These are phyloP conservation scores for Manacus vitellinus DNA, from an alignment of 2,113 vertebrate species.

Conservation along the genomic window DNA sequence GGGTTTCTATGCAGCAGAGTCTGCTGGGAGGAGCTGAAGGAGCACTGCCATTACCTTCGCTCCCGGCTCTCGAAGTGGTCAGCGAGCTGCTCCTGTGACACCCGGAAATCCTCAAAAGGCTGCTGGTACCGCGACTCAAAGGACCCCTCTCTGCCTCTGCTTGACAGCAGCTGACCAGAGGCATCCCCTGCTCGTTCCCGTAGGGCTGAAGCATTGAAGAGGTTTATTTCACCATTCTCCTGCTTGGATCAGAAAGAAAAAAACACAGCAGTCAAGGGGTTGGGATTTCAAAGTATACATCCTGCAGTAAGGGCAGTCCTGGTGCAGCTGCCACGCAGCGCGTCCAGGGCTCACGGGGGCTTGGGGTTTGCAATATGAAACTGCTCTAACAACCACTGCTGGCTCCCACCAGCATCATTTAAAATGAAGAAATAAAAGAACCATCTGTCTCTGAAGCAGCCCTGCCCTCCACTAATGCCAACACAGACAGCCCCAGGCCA, in stretches of 20 bases:
- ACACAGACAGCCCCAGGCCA: background rate
- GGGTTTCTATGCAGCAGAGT: background rate
- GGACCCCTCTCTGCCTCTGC: slow-evolving; percentile 86
- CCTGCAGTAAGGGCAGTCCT: background rate
- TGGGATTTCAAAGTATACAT: background rate
- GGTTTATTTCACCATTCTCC: slow-evolving; percentile 87
- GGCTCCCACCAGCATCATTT: background rate
- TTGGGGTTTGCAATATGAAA: background rate
- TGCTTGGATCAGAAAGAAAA: slow-evolving; percentile 63
- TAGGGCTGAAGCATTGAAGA: slow-evolving; percentile 75
- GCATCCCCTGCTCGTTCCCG: slow-evolving; percentile 84
- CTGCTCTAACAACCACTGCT: background rate
- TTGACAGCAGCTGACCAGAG: slow-evolving; percentile 78
- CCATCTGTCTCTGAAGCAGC: background rate
- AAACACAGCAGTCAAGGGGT: background rate
- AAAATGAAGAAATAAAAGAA: background rate
- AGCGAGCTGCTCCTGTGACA: slow-evolving; percentile 88
- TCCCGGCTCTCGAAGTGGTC: slow-evolving; percentile 90
- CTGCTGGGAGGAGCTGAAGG: background rate
- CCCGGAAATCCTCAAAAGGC: slow-evolving; percentile 89
- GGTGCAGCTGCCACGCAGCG: background rate
- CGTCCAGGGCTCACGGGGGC: background rate
- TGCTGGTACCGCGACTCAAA: slow-evolving; percentile 91
- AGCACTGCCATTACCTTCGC: slow-evolving; percentile 76
- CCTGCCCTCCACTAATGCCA: background rate